Percentiles rank a stretch among this genome's conserved stretches.
Evolutionary conservation across 2,888 invertebrate species (phyloP).

Genomic region (Tetranychus piercei): DNA sequence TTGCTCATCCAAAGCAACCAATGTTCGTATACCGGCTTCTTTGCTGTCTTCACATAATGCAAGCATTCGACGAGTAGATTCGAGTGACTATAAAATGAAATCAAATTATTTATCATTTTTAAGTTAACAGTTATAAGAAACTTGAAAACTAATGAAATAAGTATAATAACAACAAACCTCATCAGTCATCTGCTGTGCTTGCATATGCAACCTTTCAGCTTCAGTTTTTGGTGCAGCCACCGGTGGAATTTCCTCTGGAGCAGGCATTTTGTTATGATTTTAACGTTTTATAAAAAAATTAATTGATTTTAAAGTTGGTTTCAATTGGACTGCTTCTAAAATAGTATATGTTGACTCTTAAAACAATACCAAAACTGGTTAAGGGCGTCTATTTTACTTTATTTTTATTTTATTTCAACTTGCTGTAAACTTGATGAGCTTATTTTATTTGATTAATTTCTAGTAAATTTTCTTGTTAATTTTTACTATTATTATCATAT

Average conservation of each 20-base stretch:
- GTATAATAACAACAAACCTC: constrained; percentile 4
- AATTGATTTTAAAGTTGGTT: too few species aligned
- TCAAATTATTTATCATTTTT: neutral
- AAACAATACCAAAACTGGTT: too few species aligned
- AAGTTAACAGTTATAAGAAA: neutral
- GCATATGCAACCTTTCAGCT: constrained; percentile 6
- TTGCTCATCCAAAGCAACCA: constrained; percentile 99
- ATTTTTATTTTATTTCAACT: too few species aligned
- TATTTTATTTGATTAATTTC: too few species aligned
- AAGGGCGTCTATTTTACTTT: too few species aligned
- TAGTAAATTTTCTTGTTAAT: too few species aligned
- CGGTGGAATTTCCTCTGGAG: neutral
- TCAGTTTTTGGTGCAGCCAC: constrained; percentile 7
- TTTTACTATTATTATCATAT: too few species aligned
- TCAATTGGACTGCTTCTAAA: too few species aligned
- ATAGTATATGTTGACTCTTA: too few species aligned
- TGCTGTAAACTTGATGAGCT: too few species aligned
- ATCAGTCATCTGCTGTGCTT: constrained; percentile 7
- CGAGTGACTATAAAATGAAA: constrained; percentile 31
- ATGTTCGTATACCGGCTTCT: constrained; percentile 98
- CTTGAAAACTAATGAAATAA: neutral
- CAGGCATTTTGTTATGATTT: neutral
- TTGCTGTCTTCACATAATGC: constrained; percentile 62
- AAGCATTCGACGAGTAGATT: constrained; percentile 34
- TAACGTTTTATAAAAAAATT: neutral